Evolutionary conservation across 2,888 invertebrate genomes (phyloP).

Genomic region (Gisinianus flammeolus): DNA sequence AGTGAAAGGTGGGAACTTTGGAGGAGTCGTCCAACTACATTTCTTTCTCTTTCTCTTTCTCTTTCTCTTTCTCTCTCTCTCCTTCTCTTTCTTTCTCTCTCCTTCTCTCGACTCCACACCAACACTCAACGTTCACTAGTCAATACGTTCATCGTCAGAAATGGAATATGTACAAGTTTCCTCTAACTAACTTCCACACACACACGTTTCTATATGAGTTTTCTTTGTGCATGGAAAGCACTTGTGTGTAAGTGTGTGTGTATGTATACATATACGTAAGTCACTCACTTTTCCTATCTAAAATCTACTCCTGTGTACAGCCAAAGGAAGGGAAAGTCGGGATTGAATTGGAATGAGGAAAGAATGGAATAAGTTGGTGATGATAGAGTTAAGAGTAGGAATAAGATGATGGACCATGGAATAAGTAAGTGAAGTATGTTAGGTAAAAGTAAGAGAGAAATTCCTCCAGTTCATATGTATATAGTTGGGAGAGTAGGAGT

Average conservation of each 20-base stretch:
- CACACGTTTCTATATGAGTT: too few species aligned
- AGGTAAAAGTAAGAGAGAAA: too few species aligned
- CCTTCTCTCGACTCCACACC: background rate
- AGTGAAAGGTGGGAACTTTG: slow-evolving; percentile 3
- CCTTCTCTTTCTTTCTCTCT: background rate
- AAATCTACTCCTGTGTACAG: too few species aligned
- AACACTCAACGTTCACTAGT: background rate
- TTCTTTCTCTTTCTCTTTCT: background rate
- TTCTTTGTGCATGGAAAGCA: too few species aligned
- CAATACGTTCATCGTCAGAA: too few species aligned
- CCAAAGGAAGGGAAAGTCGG: slow-evolving; percentile 15
- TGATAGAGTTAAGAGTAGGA: slow-evolving; percentile 8
- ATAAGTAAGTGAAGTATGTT: background rate
- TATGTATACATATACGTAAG: too few species aligned
- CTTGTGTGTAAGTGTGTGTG: background rate
- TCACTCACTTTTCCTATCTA: too few species aligned
- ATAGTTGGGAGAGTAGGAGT: too few species aligned
- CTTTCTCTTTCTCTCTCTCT: background rate
- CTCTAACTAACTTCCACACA: too few species aligned
- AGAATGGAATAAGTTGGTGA: slow-evolving; percentile 13
- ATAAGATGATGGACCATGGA: slow-evolving; percentile 1
- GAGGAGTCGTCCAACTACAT: background rate
- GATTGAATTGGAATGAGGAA: slow-evolving; percentile 9
- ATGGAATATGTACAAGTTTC: too few species aligned
- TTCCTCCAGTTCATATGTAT: too few species aligned